These are phyloP conservation scores for Rallus crepitans DNA, from an alignment of 2,797 vertebrate species.

Conservation along the genomic window DNA sequence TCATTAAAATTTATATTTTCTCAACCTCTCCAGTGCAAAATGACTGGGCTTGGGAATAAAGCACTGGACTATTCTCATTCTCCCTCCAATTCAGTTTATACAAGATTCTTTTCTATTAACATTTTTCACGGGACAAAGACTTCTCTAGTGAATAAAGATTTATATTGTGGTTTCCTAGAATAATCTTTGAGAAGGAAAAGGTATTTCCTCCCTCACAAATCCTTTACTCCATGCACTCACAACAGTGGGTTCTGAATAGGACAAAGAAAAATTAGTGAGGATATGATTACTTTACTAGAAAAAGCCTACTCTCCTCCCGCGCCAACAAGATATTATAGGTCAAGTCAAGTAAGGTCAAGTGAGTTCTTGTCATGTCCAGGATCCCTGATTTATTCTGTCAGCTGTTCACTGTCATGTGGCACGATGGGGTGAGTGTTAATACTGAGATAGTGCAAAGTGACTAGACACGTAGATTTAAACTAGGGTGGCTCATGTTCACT, in stretches of 20 bases:
- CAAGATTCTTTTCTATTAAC: not conserved
- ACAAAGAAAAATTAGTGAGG: constrained; percentile 50
- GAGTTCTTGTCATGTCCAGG: constrained; percentile 59
- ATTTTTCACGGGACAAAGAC: constrained; percentile 25
- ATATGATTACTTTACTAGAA: constrained; percentile 59
- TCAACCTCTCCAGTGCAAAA: not conserved
- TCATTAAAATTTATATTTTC: not conserved
- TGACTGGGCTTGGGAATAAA: not conserved
- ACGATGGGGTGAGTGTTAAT: not conserved
- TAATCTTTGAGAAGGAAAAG: constrained; percentile 57
- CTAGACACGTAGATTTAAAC: not conserved
- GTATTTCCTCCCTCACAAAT: constrained; percentile 14
- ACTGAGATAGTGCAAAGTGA: not conserved
- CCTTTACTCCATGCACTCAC: not conserved
- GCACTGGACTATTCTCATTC: not conserved
- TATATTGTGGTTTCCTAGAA: constrained; percentile 47
- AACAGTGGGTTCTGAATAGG: constrained; percentile 1
- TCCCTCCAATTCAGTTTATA: not conserved
- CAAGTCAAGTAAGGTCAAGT: constrained; percentile 66
- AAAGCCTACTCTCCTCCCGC: not conserved
- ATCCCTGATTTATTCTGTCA: constrained; percentile 66
- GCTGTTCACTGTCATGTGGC: constrained; percentile 47
- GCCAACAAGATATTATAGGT: constrained; percentile 59
- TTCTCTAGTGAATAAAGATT: constrained; percentile 21
- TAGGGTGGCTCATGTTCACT: not conserved